Percentiles rank a stretch among this genome's conserved stretches.
Conservation (phyloP, 2,113 vertebrate genomes). For the Cochlearius cochlearius region DNA sequence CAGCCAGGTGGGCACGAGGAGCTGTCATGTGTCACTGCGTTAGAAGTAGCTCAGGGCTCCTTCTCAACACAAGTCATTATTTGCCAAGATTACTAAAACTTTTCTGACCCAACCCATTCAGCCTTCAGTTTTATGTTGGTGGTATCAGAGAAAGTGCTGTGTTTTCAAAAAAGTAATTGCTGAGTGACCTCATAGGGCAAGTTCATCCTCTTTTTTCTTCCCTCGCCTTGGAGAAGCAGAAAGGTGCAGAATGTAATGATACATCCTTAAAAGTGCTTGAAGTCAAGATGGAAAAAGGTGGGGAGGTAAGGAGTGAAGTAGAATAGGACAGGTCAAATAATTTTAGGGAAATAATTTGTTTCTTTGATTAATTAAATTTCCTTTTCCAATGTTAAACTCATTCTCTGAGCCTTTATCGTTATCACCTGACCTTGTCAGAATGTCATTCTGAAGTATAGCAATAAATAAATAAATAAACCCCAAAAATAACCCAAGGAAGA, state of each 20-base stretch:
- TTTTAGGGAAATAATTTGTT: background rate
- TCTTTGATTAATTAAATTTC: background rate
- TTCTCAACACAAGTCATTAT: background rate
- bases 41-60: background rate
- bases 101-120: background rate
- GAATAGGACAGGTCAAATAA: background rate
- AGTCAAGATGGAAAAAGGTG: background rate
- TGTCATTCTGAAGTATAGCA: background rate
- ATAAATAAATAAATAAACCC: background rate
- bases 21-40: background rate
- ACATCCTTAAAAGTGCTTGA: background rate
- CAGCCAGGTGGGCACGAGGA: background rate
- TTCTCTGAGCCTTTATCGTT: background rate
- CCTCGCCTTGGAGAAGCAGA: background rate
- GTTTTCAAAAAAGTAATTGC: conserved; percentile 38
- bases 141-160: background rate
- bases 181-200: background rate
- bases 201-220: conserved; percentile 1
- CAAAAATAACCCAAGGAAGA: background rate
- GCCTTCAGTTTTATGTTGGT: conserved; percentile 29
- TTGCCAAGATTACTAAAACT: conserved; percentile 20
- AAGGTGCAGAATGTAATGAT: background rate
- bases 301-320: background rate
- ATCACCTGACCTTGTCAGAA: background rate
- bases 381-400: background rate